Evolutionary conservation across 2,113 vertebrate genomes (phyloP).

Genomic region (Noctilio leporinus): DNA sequence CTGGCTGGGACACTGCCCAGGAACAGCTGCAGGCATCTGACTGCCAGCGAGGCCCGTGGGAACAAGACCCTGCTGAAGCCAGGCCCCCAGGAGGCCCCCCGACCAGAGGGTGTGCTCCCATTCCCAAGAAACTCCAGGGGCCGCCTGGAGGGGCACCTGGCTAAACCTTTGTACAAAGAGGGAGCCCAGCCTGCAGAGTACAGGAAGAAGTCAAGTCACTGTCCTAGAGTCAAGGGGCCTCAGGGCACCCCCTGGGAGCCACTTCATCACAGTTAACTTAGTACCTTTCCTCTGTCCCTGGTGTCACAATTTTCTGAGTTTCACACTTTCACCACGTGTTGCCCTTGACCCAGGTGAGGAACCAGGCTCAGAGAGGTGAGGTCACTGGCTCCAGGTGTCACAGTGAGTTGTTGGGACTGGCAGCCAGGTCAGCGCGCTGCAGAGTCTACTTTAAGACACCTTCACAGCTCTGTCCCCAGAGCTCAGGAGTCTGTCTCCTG

Average conservation of each 20-base stretch:
- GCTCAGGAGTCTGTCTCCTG: not conserved
- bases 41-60: conserved; percentile 10
- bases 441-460: not conserved
- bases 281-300: not conserved
- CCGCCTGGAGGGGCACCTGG: not conserved
- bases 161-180: not conserved
- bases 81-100: not conserved
- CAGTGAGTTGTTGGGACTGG: not conserved
- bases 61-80: not conserved
- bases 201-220: not conserved
- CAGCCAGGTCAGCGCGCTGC: not conserved
- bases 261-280: too few relatives aligned
- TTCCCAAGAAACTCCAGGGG: not conserved
- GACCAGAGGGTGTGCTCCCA: not conserved
- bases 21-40: conserved; percentile 60
- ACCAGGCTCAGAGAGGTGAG: not conserved
- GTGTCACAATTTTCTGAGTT: not conserved
- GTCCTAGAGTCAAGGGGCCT: not conserved
- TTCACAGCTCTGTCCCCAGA: not conserved
- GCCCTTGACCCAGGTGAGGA: not conserved
- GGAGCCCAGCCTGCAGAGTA: not conserved
- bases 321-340: not conserved
- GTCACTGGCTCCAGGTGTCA: not conserved
- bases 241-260: not conserved
- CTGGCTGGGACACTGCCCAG: not conserved